phyloP scores from a whole-genome alignment of 2,797 vertebrate species.

The Eptatretus atami region DNA sequence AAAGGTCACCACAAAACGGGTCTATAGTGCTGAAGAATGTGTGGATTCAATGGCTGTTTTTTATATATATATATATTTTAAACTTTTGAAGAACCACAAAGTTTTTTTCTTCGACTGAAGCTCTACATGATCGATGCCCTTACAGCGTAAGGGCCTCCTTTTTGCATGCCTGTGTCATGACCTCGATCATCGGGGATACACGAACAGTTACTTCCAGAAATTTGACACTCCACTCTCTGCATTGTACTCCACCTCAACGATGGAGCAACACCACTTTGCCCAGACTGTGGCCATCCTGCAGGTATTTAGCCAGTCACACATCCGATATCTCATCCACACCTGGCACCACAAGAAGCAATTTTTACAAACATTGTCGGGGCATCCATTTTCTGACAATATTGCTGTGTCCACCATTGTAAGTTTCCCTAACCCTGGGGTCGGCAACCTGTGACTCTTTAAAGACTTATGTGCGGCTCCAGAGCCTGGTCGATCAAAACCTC shows the following conservation, averaged over 20 bases:
- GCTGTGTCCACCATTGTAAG: too few species aligned
- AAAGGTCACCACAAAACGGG: neutral
- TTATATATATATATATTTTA: neutral
- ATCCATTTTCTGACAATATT: too few species aligned
- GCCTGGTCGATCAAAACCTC: too few species aligned
- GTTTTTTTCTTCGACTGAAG: neutral
- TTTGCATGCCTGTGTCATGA: constrained; percentile 92
- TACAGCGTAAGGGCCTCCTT: constrained; percentile 60
- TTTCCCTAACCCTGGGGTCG: too few species aligned
- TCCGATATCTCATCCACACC: neutral
- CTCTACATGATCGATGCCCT: constrained; percentile 1
- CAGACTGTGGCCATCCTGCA: constrained; percentile 92
- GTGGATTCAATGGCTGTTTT: neutral
- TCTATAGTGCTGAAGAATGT: neutral
- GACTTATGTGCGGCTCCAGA: too few species aligned
- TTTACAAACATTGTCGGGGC: too few species aligned
- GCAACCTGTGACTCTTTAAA: too few species aligned
- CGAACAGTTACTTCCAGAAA: constrained; percentile 86
- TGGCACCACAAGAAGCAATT: too few species aligned
- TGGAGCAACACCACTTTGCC: constrained; percentile 98
- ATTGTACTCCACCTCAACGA: constrained; percentile 85
- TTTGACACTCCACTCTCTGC: constrained; percentile 89
- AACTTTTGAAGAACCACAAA: neutral
- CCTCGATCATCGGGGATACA: constrained; percentile 86
- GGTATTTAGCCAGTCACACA: constrained; percentile 22